Conservation (phyloP, 35 echinoderm and acorn worm species). For the Acanthaster planci region DNA sequence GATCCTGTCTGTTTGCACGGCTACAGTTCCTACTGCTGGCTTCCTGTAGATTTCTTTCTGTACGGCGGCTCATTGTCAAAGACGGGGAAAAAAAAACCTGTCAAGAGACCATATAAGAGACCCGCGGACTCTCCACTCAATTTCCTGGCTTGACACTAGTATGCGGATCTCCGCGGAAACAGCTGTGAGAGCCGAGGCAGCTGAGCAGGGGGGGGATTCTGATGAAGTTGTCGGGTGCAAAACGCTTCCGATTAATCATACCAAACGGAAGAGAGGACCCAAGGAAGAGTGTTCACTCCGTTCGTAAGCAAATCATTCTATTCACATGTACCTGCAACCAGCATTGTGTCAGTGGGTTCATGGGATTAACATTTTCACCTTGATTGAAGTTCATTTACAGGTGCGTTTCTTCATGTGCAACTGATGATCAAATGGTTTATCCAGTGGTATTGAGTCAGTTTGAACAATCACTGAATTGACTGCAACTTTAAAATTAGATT, state of each 20-base stretch:
- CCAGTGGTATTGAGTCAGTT: too few species aligned
- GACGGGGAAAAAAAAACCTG: too few species aligned
- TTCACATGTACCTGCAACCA: background rate
- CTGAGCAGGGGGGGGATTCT: background rate
- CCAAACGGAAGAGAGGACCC: background rate
- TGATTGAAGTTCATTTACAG: too few species aligned
- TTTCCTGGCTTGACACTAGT: background rate
- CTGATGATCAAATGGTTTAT: too few species aligned
- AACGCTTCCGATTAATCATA: constrained; percentile 20
- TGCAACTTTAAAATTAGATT: too few species aligned
- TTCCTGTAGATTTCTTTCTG: background rate
- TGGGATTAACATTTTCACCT: too few species aligned
- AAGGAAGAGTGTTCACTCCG: background rate
- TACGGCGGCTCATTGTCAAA: too few species aligned
- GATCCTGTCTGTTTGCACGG: background rate
- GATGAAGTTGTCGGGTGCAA: constrained; percentile 20
- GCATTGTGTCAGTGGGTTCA: too few species aligned
- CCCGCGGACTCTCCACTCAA: background rate
- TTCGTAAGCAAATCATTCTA: background rate
- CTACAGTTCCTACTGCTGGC: background rate
- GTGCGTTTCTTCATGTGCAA: too few species aligned
- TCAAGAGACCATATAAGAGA: too few species aligned
- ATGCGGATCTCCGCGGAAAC: background rate
- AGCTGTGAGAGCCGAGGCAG: constrained; percentile 10
- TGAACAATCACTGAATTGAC: too few species aligned